Evolutionary conservation across 2,888 invertebrate species (phyloP).

Genomic region (Ramazzottius varieornatus): DNA sequence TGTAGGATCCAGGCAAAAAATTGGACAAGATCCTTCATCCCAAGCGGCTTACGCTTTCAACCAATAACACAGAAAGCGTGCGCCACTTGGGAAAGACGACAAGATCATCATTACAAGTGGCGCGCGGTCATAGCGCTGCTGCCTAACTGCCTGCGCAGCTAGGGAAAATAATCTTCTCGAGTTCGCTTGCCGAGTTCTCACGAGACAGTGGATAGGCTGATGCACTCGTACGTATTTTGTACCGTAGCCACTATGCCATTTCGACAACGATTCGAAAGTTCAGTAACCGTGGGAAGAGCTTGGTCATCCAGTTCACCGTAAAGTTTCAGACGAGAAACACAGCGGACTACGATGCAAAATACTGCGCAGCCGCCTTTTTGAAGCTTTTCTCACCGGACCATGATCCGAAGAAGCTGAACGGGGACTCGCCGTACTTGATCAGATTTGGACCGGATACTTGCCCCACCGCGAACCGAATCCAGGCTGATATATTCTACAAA

Average conservation of each 20-base stretch:
- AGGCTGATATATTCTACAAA: neutral
- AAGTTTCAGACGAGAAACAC: constrained; percentile 98
- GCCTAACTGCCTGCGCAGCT: too few species aligned
- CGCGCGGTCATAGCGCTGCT: too few species aligned
- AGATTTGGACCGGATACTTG: constrained; percentile 46
- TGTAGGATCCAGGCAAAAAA: too few species aligned
- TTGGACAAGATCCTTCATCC: too few species aligned
- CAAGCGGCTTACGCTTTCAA: too few species aligned
- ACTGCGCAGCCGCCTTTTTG: constrained; percentile 17
- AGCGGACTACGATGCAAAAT: constrained; percentile 29
- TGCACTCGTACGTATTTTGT: too few species aligned
- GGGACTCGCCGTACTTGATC: constrained; percentile 76
- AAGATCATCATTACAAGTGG: too few species aligned
- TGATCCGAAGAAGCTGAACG: constrained; percentile 80
- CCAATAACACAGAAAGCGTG: too few species aligned
- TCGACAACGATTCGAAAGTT: constrained; percentile 58
- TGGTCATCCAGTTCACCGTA: constrained; percentile 90
- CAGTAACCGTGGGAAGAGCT: constrained; percentile 59
- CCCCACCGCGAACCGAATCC: neutral
- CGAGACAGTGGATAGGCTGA: too few species aligned
- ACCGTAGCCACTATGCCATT: constrained; percentile 95
- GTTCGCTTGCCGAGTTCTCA: too few species aligned
- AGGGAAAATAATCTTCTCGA: too few species aligned
- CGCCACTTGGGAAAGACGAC: too few species aligned
- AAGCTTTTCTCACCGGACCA: constrained; percentile 68